Percentiles rank a stretch among this genome's conserved stretches.
Evolutionary conservation across 2,888 invertebrate species (phyloP).

Genomic region (Tetrapedia diversipes): DNA sequence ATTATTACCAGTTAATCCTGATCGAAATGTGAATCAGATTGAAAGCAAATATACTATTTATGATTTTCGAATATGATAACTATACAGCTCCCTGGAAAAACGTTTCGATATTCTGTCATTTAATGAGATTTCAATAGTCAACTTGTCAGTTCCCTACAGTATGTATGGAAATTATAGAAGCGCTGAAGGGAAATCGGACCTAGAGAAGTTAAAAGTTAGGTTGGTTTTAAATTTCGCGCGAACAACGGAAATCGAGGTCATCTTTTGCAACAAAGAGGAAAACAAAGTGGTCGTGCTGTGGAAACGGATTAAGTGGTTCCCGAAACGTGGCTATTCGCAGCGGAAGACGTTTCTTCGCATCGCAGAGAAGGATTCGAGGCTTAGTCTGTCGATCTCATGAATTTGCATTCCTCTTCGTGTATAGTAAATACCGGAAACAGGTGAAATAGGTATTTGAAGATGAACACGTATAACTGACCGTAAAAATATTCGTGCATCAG

Average conservation of each 20-base stretch:
- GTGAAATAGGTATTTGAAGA: too few relatives aligned
- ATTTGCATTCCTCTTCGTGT: constrained; percentile 1
- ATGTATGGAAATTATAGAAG: too few relatives aligned
- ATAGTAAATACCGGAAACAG: background rate
- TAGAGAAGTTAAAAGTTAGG: background rate
- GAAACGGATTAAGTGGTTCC: constrained; percentile 3
- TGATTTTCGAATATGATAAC: background rate
- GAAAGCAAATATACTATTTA: background rate
- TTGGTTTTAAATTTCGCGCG: background rate
- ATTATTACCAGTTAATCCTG: too few relatives aligned
- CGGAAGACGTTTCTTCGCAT: background rate
- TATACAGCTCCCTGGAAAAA: background rate
- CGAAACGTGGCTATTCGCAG: constrained; percentile 8
- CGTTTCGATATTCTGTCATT: background rate
- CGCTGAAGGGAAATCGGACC: too few relatives aligned
- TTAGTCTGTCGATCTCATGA: constrained; percentile 23
- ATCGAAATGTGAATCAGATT: background rate
- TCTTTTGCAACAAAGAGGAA: background rate
- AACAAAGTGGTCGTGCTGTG: background rate
- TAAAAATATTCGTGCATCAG: too few relatives aligned
- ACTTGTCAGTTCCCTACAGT: too few relatives aligned
- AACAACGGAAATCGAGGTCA: background rate
- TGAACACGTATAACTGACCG: too few relatives aligned
- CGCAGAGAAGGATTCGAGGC: background rate
- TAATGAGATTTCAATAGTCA: too few relatives aligned